phyloP scores from a whole-genome alignment of 2,113 vertebrate species.

The Nycticryphes semicollaris region DNA sequence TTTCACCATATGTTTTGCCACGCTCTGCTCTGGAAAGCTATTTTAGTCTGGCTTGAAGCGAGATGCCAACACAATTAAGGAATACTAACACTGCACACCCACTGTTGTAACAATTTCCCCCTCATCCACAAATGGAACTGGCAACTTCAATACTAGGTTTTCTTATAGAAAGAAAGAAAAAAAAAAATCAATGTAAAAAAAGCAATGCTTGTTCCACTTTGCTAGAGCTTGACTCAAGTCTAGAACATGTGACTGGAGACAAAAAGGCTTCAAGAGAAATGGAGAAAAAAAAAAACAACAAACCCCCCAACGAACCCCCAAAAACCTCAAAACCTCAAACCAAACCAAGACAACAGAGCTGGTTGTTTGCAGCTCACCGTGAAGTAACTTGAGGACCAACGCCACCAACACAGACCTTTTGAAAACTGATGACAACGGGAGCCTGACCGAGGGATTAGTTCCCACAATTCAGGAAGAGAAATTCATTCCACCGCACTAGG shows the following conservation, averaged over 20 bases:
- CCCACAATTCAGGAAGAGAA: background rate
- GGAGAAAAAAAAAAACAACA: background rate
- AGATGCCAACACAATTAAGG: constrained; percentile 47
- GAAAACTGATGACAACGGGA: background rate
- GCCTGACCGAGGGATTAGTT: background rate
- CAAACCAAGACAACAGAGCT: constrained; percentile 13
- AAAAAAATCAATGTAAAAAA: background rate
- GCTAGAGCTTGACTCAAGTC: background rate
- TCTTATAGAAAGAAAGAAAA: background rate
- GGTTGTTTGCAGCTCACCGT: constrained; percentile 14
- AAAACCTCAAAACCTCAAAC: background rate
- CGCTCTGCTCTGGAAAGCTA: constrained; percentile 21
- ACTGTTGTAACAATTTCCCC: constrained; percentile 41
- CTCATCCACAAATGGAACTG: constrained; percentile 7
- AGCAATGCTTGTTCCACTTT: background rate
- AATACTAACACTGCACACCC: constrained; percentile 55
- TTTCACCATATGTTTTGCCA: constrained; percentile 46
- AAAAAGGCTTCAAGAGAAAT: background rate
- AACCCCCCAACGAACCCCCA: background rate
- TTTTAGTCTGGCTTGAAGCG: constrained; percentile 34
- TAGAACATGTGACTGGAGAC: background rate
- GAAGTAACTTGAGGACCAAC: constrained; percentile 17
- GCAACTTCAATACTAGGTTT: constrained; percentile 13
- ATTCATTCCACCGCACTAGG: background rate
- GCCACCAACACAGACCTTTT: constrained; percentile 4